Conservation (phyloP, 1,140 invertebrate genomes). For the Ephestia elutella region DNA sequence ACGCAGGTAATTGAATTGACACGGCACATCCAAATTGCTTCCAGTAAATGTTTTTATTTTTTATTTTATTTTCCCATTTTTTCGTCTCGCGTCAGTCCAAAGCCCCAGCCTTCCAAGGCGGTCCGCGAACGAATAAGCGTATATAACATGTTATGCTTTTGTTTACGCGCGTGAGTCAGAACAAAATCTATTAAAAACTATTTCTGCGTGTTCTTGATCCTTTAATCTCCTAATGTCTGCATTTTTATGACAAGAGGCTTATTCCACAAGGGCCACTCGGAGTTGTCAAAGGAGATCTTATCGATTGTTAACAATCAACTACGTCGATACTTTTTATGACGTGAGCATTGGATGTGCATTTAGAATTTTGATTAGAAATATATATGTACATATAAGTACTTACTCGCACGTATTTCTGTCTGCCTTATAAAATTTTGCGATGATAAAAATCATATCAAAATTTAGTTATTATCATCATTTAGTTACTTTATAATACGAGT, state of each 20-base stretch:
- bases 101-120: neutral
- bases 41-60: constrained; percentile 36
- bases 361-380: neutral
- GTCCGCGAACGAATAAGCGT: neutral
- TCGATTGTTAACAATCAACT: constrained; percentile 20
- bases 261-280: constrained; percentile 18
- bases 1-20: constrained; percentile 53
- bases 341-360: neutral
- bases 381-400: too few relatives aligned
- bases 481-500: too few relatives aligned
- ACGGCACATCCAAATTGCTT: constrained; percentile 55
- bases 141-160: constrained; percentile 16
- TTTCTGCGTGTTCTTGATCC: constrained; percentile 9
- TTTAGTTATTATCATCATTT: too few relatives aligned
- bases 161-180: constrained; percentile 20
- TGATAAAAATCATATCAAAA: too few relatives aligned
- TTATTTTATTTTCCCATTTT: constrained; percentile 50
- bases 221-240: constrained; percentile 42
- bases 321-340: neutral
- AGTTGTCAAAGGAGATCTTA: constrained; percentile 21
- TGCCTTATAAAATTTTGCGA: too few relatives aligned
- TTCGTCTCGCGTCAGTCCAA: constrained; percentile 12
- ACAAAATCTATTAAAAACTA: constrained; percentile 11
- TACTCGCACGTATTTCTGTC: too few relatives aligned
- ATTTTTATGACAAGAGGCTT: constrained; percentile 20